Evolutionary conservation across 2,888 invertebrate genomes (phyloP), one percentile per base, ranked within the genome.

Genomic region (Athalia circularis): DNA sequence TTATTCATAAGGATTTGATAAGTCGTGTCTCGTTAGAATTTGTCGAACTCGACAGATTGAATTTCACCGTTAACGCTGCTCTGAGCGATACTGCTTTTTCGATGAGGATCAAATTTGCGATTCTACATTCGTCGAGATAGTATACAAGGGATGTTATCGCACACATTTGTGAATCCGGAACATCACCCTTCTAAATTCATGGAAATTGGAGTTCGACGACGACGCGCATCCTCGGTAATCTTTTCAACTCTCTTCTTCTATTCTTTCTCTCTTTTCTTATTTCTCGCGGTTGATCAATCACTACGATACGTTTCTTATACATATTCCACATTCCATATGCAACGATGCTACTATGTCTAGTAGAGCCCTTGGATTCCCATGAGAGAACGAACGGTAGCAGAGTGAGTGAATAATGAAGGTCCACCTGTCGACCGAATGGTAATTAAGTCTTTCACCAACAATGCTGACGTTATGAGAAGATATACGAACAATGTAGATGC

Each of bases 381-480:
- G 72, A 59, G 72, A 11, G 52, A 29, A 59, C 52, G 43, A 45
- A 57, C 47, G 72, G 72, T 72, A 43, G 57, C 45, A 6, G 45
- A 13, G 72, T 72, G 72, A 72, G 62, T 75, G 75, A 75, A 75
- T 75, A 75, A 75, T 75, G 64, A 75, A 75, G 75, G 75, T 75
- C 52, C 75, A 75, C 75, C 75, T 75, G 75, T 75, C 75, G 50
- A 75, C 75, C 75, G 75, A 75, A 75, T 52, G 75, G 75, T 75
- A 75, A 75, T 75, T 75, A 75, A 75, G 75, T 75, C 75, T 61
- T 62, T 75, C 50, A 62, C 52, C 75, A 64, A 75, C 75, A 75
- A 75, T 75, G 75, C 50, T 9, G 48, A 29, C 29, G 29, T 29
- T 43, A 62, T 29, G 75, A 62, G 62, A 75, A n/a, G 72, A n/a